Evolutionary conservation across 1,140 invertebrate genomes (phyloP).

Genomic region (Drosophila paulistorum): DNA sequence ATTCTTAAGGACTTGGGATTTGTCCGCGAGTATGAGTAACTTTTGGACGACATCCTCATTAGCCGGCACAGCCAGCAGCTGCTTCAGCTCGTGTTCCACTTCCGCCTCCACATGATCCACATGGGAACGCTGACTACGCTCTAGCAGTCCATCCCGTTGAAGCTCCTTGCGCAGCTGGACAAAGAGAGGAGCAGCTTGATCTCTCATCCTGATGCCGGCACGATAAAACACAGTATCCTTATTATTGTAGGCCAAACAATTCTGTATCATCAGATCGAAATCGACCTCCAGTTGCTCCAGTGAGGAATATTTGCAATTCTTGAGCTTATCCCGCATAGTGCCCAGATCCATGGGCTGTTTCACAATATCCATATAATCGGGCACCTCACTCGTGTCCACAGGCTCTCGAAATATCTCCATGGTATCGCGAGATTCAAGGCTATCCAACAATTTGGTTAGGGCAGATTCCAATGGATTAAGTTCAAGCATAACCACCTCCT

Average conservation of each 20-base stretch:
- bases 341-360: slow-evolving; percentile 97
- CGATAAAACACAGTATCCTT: slow-evolving; percentile 95
- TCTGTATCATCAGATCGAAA: slow-evolving; percentile 96
- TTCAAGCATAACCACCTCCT: slow-evolving; percentile 91
- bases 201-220: slow-evolving; percentile 93
- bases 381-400: slow-evolving; percentile 94
- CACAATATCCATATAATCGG: slow-evolving; percentile 96
- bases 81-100: slow-evolving; percentile 84
- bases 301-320: slow-evolving; percentile 89
- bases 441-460: slow-evolving; percentile 89
- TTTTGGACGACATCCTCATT: slow-evolving; percentile 84
- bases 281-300: slow-evolving; percentile 93
- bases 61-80: slow-evolving; percentile 75
- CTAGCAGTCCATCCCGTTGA: slow-evolving; percentile 86
- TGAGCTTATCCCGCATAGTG: slow-evolving; percentile 93
- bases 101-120: slow-evolving; percentile 83
- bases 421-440: slow-evolving; percentile 91
- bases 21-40: slow-evolving; percentile 84
- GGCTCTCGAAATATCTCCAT: slow-evolving; percentile 96
- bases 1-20: slow-evolving; percentile 84
- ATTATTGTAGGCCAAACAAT: slow-evolving; percentile 97
- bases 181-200: slow-evolving; percentile 91
- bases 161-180: slow-evolving; percentile 90
- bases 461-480: slow-evolving; percentile 92
- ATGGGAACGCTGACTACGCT: slow-evolving; percentile 69